Evolutionary conservation across 2,888 invertebrate species (phyloP).

Genomic region (Athripsodes cinereus): DNA sequence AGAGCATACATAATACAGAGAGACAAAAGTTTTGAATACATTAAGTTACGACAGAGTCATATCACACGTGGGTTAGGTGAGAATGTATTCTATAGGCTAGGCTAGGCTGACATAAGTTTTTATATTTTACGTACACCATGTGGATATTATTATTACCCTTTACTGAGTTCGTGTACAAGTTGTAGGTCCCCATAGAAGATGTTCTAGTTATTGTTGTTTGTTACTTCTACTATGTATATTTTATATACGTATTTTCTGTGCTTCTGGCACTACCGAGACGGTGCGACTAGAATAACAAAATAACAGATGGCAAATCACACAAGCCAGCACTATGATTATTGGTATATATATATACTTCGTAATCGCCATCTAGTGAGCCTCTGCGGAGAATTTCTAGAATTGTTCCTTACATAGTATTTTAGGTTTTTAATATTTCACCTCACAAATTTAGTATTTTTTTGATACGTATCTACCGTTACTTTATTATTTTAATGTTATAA

Average conservation of each 20-base stretch:
- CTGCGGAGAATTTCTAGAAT: too few relatives aligned
- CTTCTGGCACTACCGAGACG: conserved; percentile 24
- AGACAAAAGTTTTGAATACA: conserved; percentile 26
- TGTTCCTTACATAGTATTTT: too few relatives aligned
- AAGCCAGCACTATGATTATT: conserved; percentile 15
- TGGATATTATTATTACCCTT: neutral
- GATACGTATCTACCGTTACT: too few relatives aligned
- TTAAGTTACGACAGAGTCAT: conserved; percentile 10
- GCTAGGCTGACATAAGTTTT: conserved; percentile 17
- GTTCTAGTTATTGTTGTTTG: neutral
- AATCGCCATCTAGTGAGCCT: too few relatives aligned
- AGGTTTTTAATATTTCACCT: too few relatives aligned
- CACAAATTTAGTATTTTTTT: too few relatives aligned
- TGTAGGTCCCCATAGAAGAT: too few relatives aligned
- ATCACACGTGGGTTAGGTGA: neutral
- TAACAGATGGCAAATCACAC: conserved; percentile 27
- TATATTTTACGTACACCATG: conserved; percentile 8
- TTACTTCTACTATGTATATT: neutral
- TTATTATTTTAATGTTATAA: too few relatives aligned
- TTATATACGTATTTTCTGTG: conserved; percentile 19
- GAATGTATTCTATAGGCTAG: neutral
- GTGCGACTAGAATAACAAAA: conserved; percentile 27
- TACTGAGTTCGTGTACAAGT: neutral
- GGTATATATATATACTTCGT: neutral
- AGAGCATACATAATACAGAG: conserved; percentile 13